A percentile compares a stretch with the other conserved stretches of the same genome.
Conservation (phyloP, 2,797 vertebrate species). For the Danio kyathit region DNA sequence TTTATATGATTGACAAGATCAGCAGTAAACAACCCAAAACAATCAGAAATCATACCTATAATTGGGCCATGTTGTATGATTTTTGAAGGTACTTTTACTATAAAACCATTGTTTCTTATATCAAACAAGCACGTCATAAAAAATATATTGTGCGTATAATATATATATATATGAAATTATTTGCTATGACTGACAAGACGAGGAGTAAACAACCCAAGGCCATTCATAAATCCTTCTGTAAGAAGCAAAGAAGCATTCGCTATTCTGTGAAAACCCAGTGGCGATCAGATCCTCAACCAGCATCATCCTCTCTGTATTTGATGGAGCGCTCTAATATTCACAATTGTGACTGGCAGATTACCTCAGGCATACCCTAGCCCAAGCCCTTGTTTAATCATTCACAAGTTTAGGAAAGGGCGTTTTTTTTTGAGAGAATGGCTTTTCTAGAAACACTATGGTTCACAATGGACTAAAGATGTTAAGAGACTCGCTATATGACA, state of each 20-base stretch:
- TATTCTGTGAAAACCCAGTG: conserved; percentile 59
- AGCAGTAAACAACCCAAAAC: too few relatives aligned
- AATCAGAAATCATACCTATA: too few relatives aligned
- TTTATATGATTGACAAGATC: too few relatives aligned
- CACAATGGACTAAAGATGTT: conserved; percentile 18
- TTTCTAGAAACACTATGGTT: conserved; percentile 32
- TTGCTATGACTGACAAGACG: background rate
- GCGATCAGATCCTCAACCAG: conserved; percentile 20
- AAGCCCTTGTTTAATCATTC: conserved; percentile 58
- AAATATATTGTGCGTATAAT: too few relatives aligned
- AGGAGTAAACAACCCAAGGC: background rate
- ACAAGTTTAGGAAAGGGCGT: conserved; percentile 23
- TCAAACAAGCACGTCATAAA: too few relatives aligned
- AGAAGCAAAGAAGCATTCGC: conserved; percentile 44
- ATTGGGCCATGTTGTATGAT: too few relatives aligned
- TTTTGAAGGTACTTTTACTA: too few relatives aligned
- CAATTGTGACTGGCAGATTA: conserved; percentile 31
- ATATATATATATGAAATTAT: background rate
- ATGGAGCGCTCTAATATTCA: conserved; percentile 63
- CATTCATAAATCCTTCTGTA: conserved; percentile 17
- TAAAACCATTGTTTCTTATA: too few relatives aligned
- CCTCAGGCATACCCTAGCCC: conserved; percentile 42
- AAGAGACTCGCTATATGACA: conserved; percentile 14
- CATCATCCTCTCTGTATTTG: conserved; percentile 38
- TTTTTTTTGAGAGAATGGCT: conserved; percentile 35